phyloP scores from a whole-genome alignment of 1,140 invertebrate species.

The Drosophila lowei region DNA sequence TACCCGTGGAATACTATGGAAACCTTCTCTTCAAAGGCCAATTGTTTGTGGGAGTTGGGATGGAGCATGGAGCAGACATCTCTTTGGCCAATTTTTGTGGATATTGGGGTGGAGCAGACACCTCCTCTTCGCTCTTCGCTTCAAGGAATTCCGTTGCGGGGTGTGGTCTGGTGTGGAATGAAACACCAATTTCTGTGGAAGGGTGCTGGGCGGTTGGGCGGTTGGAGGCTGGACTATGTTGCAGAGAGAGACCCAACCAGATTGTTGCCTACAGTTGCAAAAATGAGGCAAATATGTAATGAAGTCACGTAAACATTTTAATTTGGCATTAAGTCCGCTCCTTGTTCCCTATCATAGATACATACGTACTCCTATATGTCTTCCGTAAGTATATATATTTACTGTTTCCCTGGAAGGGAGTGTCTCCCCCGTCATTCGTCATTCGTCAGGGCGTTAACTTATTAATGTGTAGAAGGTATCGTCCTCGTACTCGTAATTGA shows the following conservation, averaged over 20 bases:
- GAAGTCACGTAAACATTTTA: slow-evolving; percentile 80
- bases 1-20: background rate
- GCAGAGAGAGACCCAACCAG: background rate
- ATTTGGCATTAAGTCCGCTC: slow-evolving; percentile 66
- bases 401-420: too few relatives aligned
- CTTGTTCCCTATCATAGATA: slow-evolving; percentile 12
- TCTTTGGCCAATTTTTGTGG: too few relatives aligned
- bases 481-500: slow-evolving; percentile 30
- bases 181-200: background rate
- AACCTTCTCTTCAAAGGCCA: too few relatives aligned
- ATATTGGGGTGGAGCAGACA: too few relatives aligned
- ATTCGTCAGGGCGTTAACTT: slow-evolving; percentile 39
- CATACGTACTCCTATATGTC: slow-evolving; percentile 14
- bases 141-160: background rate
- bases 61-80: too few relatives aligned
- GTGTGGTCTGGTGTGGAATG: background rate
- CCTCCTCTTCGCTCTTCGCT: too few relatives aligned
- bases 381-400: background rate
- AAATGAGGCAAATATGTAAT: slow-evolving; percentile 55
- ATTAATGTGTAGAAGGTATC: slow-evolving; percentile 27
- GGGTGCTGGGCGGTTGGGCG: background rate
- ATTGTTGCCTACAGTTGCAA: background rate
- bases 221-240: background rate
- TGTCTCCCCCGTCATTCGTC: background rate
- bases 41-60: too few relatives aligned